Conservation (phyloP, 2,797 vertebrate species). For the Gymnocypris eckloni region DNA sequence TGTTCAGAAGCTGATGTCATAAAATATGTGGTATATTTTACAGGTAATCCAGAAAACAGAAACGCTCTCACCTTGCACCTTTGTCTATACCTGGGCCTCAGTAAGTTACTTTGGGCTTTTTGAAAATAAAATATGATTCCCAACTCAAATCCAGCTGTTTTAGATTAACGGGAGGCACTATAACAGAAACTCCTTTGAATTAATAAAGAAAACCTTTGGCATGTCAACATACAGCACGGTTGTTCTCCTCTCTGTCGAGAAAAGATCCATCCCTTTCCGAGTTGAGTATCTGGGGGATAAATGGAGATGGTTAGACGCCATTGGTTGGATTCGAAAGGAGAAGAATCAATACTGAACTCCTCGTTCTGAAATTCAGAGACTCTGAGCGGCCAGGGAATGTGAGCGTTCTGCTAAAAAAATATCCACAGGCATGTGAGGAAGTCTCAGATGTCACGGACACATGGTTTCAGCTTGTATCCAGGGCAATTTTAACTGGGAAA, state of each 20-base stretch:
- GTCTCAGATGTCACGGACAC: slow-evolving; percentile 31
- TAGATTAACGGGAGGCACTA: slow-evolving; percentile 45
- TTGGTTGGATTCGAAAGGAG: slow-evolving; percentile 8
- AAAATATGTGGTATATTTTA: slow-evolving; percentile 20
- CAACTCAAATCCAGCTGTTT: slow-evolving; percentile 34
- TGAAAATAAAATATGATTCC: slow-evolving; percentile 30
- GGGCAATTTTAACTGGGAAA: slow-evolving; percentile 20
- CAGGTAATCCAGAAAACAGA: slow-evolving; percentile 21
- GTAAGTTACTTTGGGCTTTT: background rate
- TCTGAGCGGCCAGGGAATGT: slow-evolving; percentile 37
- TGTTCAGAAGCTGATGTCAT: slow-evolving; percentile 42
- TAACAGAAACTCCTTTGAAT: slow-evolving; percentile 24
- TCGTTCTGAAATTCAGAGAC: slow-evolving; percentile 29
- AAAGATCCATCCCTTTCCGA: background rate
- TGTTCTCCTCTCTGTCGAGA: background rate
- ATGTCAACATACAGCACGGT: background rate
- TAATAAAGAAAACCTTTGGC: slow-evolving; percentile 42
- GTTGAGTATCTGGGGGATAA: slow-evolving; percentile 9
- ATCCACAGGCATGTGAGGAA: slow-evolving; percentile 40
- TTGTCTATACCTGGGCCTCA: slow-evolving; percentile 34
- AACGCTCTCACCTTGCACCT: slow-evolving; percentile 22
- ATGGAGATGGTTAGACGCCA: slow-evolving; percentile 25
- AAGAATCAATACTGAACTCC: background rate
- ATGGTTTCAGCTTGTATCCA: slow-evolving; percentile 31
- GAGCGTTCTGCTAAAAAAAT: slow-evolving; percentile 25